A percentile compares a stretch with the other conserved stretches of the same genome.
These are phyloP conservation scores for Psittacula cyanocephala DNA, from an alignment of 2,113 vertebrate genomes.

Conservation along the genomic window DNA sequence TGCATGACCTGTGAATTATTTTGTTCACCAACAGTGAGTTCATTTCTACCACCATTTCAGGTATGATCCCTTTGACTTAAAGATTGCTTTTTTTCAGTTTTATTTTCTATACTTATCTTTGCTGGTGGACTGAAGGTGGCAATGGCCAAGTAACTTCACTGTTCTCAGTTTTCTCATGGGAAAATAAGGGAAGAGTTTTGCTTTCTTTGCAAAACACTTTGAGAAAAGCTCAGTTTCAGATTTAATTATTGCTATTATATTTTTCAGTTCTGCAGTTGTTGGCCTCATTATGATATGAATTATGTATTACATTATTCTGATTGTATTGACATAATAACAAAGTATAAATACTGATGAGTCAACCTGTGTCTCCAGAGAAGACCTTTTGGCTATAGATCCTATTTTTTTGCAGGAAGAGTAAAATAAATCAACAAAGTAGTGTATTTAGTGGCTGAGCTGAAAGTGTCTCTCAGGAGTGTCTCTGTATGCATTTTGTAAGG, in stretches of 20 bases:
- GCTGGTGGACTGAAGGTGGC: background rate
- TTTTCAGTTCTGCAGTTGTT: background rate
- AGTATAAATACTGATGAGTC: background rate
- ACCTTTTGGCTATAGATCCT: background rate
- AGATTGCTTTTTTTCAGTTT: background rate
- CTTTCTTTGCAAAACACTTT: background rate
- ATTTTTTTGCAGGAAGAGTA: background rate
- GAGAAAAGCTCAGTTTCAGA: background rate
- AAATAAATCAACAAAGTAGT: background rate
- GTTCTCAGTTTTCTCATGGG: background rate
- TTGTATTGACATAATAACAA: background rate
- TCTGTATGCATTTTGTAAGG: background rate
- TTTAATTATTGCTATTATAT: background rate
- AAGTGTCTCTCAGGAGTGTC: background rate
- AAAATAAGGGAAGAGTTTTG: background rate
- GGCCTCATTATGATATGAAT: background rate
- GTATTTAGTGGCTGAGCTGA: background rate
- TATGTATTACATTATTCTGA: background rate
- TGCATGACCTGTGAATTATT: background rate
- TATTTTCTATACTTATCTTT: background rate
- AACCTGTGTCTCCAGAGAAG: background rate
- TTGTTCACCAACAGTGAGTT: background rate
- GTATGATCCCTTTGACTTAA: background rate
- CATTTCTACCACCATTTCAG: background rate
- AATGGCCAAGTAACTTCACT: background rate